A percentile compares a stretch with the other conserved stretches of the same genome.
phyloP scores from a whole-genome alignment of 2,113 vertebrate genomes.

The Menidia beryllina region DNA sequence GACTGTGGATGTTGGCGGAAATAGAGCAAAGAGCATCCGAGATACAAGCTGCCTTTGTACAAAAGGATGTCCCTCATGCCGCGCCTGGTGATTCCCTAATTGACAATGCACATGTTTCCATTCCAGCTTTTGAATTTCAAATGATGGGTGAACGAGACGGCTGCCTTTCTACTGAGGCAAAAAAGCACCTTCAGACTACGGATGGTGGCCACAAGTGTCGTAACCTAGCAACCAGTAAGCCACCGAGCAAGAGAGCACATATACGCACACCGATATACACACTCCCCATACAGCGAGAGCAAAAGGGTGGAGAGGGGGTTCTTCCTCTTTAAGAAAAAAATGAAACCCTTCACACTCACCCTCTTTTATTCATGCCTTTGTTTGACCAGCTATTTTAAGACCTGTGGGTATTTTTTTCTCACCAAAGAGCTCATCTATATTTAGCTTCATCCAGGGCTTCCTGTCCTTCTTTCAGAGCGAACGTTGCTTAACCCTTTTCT shows the following conservation, averaged over 20 bases:
- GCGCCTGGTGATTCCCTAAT: constrained; percentile 60
- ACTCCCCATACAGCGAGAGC: constrained; percentile 13
- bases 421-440: constrained; percentile 72
- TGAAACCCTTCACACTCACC: constrained; percentile 56
- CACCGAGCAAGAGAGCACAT: constrained; percentile 55
- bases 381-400: constrained; percentile 82
- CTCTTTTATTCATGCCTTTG: constrained; percentile 78
- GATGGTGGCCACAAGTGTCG: constrained; percentile 76
- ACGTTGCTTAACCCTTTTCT: constrained; percentile 57
- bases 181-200: constrained; percentile 70
- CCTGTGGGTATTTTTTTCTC: constrained; percentile 65
- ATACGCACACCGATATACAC: neutral
- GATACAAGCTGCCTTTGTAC: constrained; percentile 55
- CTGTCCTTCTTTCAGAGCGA: constrained; percentile 57
- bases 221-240: constrained; percentile 84
- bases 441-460: constrained; percentile 63
- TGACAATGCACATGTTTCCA: constrained; percentile 64
- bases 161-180: constrained; percentile 61
- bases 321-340: constrained; percentile 73
- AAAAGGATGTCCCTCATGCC: constrained; percentile 49
- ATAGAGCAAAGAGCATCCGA: constrained; percentile 55
- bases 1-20: constrained; percentile 52
- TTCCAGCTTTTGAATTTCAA: constrained; percentile 79
- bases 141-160: constrained; percentile 61
- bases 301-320: constrained; percentile 62